Evolutionary conservation across 2,888 invertebrate genomes (phyloP), one percentile per base, ranked within the genome.

Genomic region (Papilio demoleus): DNA sequence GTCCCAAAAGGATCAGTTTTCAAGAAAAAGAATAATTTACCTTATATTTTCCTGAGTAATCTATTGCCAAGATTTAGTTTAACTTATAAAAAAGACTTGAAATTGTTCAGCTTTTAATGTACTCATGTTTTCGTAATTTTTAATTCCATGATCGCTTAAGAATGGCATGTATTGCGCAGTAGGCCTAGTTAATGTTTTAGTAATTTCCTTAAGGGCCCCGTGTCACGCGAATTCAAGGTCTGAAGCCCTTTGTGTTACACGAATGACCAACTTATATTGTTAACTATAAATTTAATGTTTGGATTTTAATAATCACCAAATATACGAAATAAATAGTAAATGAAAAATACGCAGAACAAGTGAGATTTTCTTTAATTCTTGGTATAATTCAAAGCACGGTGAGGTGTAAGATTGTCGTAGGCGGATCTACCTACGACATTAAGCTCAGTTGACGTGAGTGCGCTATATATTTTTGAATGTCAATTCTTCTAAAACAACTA

Each of bases 171-270:
- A 59, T 22, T 45, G 19, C 17, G 14, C 12, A n/a, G n/a, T n/a
- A 22, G 19, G 38, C 31, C 22, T 14, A 17, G 50, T 47, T 50
- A 63, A 63, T 45, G 40, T 63, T 60, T 38, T 17, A 42, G 62
- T 67, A 36, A 62, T 53, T 63, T 67, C 56, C 67, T 42, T 62
- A 56, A 67, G 62, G 62, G 62, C 42, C 12, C 17, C 42, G 8
- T 24, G 22, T 31, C 67, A 67, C 67, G 67, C 67, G 56, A 67
- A 45, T 45, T 50, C 47, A 60, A 62, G 62, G 56, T 53, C 56
- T 34, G 17, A n/a, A 47, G 1, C 31, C 62, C 62, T 67, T 62
- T 53, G 67, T 67, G 62, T 45, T 24, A 27, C 22, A 45, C 22
- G 11, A 45, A 42, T 50, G 66, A 53, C 50, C 61, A 31, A 27